Evolutionary conservation across 2,113 vertebrate genomes (phyloP), one percentile per base, ranked within the genome.

Genomic region (Athene noctua): DNA sequence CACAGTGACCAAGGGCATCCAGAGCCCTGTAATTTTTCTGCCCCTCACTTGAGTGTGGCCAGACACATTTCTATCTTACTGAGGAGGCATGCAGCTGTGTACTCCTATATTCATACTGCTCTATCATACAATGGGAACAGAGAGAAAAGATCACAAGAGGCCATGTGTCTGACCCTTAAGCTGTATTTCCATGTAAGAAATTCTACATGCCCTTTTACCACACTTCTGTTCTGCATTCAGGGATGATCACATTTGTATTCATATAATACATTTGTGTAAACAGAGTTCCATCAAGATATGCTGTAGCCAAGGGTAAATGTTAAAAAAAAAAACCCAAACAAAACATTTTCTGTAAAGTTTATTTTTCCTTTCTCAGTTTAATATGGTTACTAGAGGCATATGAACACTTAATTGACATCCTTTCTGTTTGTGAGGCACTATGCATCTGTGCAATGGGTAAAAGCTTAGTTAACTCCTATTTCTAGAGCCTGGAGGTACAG

Each of bases 301-400:
- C 16, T 9, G 1, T 66, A 86, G 40, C 55, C 90, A 86, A 86
- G 44, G 47, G 42, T 95, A 74, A 80, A 86, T 20, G 20, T 40
- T 49, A 25, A 73, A 85, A 55, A 67, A n/a, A 92, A 62, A 70
- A 52, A 23, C n/a, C n/a, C n/a, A 32, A 40, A 57, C 22, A 25
- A 47, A 44, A 58, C 7, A 49, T 88, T 92, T 96, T 93, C 71
- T 93, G 13, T 77, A 88, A 74, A 54, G 29, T 71, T 46, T 88
- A 20, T 92, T 94, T 92, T 88, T 74, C 30, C 17, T 93, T 87
- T 88, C 65, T 93, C 18, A 49, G 61, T 86, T 93, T 90, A 88
- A 82, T 71, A 47, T 16, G 23, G 11, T 91, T 90, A 86, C 94
- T 89, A 91, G 88, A 78, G 52, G 55, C 92, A 91, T 86, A 79